Evolutionary conservation across 1,140 invertebrate species (phyloP), one percentile per base, ranked within the genome.

Genomic region (Luehdorfia chinensis): DNA sequence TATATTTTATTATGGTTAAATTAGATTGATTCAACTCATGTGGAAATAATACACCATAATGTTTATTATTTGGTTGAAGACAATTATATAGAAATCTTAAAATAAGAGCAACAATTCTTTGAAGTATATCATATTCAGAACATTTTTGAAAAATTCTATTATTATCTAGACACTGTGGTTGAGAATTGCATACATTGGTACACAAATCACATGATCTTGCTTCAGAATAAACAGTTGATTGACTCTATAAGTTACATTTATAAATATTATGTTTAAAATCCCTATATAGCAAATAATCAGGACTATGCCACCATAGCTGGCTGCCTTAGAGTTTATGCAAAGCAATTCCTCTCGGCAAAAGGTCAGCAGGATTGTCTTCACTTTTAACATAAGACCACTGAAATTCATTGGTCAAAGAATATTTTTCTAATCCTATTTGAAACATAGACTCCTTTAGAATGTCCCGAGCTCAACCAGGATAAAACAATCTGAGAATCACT

Each of bases 121-220:
- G 18, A 7, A 50, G 9, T 36, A 36, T 50, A 18, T 36, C 28
- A 7, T 44, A 15, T 9, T 36, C 16, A 4, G 39, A 50, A 19
- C 28, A 7, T 27, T 27, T 7, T 8, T 27, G 6, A 27, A 2
- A 2, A 27, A 3, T 6, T 8, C 23, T 8, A n/a, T 2, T 7
- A 2, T n/a, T 27, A n/a, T 6, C n/a, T n/a, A n/a, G n/a, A n/a
- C n/a, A n/a, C n/a, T n/a, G n/a, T n/a, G n/a, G n/a, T n/a, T n/a
- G n/a, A n/a, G n/a, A 8, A 7, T 2, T n/a, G 23, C 36, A 37
- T 1, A 36, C 47, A 27, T 30, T 14, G 19, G 31, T 45, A 39
- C 49, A 51, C 4, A 43, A n/a, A 28, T 11, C 7, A 34, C 54
- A 39, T 25, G 9, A 21, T 11, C 44, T 7, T 16, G 52, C 48